Conservation (phyloP, 2,888 invertebrate species). For the Drosophila hamatofila region DNA sequence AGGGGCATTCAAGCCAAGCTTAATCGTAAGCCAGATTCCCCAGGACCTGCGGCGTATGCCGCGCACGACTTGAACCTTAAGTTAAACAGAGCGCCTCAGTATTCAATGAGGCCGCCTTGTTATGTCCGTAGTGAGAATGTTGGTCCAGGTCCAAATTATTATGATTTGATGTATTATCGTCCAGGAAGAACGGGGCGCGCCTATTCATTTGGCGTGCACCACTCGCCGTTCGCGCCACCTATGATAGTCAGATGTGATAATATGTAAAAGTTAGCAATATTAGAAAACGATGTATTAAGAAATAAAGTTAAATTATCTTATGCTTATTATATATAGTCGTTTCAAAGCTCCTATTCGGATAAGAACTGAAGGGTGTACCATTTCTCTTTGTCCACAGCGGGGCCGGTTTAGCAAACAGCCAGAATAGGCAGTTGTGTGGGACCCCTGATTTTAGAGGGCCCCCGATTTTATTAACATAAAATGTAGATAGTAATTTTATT, state of each 20-base stretch:
- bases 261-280: slow-evolving; percentile 78
- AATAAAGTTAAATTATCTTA: background rate
- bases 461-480: too few relatives aligned
- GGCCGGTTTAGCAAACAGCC: too few relatives aligned
- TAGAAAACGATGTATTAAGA: slow-evolving; percentile 48
- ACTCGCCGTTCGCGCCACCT: slow-evolving; percentile 82
- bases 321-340: background rate
- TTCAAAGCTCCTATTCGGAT: background rate
- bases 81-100: slow-evolving; percentile 72
- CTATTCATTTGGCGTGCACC: slow-evolving; percentile 83
- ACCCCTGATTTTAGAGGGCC: too few relatives aligned
- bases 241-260: slow-evolving; percentile 84
- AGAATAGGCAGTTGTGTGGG: too few relatives aligned
- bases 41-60: slow-evolving; percentile 84
- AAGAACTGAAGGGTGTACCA: background rate
- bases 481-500: too few relatives aligned
- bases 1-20: slow-evolving; percentile 73
- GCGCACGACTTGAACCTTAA: slow-evolving; percentile 67
- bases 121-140: slow-evolving; percentile 18
- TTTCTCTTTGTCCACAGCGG: too few relatives aligned
- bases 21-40: slow-evolving; percentile 63
- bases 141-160: slow-evolving; percentile 81
- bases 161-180: slow-evolving; percentile 78
- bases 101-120: slow-evolving; percentile 69
- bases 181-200: slow-evolving; percentile 77